These are phyloP conservation scores for Lasioglossum albipes DNA, from an alignment of 1,140 invertebrate species.

Conservation along the genomic window DNA sequence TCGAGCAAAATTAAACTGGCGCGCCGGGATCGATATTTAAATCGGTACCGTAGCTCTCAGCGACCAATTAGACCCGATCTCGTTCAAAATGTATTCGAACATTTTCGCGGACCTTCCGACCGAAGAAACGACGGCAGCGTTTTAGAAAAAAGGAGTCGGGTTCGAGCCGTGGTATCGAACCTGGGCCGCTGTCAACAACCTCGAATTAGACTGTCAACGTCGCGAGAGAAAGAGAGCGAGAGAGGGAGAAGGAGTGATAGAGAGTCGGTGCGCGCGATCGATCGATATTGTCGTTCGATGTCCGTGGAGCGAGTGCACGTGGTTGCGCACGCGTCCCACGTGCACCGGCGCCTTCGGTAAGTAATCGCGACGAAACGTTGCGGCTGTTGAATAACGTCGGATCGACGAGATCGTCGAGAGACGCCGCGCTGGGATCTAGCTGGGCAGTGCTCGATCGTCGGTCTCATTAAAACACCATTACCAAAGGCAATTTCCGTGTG, in stretches of 20 bases:
- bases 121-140: too few species aligned
- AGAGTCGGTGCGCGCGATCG: neutral
- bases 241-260: neutral
- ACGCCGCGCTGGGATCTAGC: neutral
- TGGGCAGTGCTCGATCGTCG: neutral
- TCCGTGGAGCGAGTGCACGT: constrained; percentile 20
- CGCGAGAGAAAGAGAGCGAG: too few species aligned
- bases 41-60: constrained; percentile 7
- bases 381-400: neutral
- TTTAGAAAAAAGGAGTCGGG: too few species aligned
- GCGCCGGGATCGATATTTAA: constrained; percentile 46
- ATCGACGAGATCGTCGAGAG: neutral
- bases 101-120: neutral
- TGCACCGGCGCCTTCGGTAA: neutral
- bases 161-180: too few species aligned
- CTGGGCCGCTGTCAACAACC: too few species aligned
- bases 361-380: constrained; percentile 9
- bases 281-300: constrained; percentile 33
- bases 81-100: neutral
- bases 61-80: neutral
- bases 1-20: constrained; percentile 42
- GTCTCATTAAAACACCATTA: constrained; percentile 46
- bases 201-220: too few species aligned
- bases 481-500: constrained; percentile 25
- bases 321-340: constrained; percentile 47